These are phyloP conservation scores for Aphelenchoides bicaudatus DNA, from an alignment of 2,888 invertebrate genomes.

Conservation along the genomic window DNA sequence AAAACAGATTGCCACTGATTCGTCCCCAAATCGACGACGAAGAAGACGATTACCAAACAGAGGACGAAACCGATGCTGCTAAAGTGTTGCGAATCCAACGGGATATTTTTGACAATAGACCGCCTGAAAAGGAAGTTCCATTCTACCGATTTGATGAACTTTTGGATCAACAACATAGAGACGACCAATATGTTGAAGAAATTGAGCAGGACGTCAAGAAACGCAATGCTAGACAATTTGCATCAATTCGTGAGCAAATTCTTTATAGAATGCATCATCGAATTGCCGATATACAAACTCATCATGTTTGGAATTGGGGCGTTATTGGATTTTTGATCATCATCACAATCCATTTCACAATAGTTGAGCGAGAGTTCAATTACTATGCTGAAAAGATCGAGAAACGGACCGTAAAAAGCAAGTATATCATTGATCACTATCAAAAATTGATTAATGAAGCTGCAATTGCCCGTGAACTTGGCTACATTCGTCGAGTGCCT, in stretches of 20 bases:
- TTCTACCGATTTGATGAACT: too few species aligned
- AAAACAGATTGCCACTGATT: neutral
- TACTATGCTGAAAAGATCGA: neutral
- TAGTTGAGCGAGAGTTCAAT: neutral
- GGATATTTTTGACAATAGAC: neutral
- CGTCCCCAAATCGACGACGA: neutral
- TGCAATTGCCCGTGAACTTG: neutral
- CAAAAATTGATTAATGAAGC: neutral
- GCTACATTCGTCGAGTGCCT: neutral
- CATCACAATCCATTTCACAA: neutral
- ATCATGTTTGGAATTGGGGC: conserved; percentile 7
- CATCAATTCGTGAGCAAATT: neutral
- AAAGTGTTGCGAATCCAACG: neutral
- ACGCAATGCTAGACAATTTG: neutral
- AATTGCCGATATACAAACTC: neutral
- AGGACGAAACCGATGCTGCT: neutral
- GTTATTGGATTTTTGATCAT: neutral
- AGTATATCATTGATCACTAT: neutral
- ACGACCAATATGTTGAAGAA: too few species aligned
- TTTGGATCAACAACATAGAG: too few species aligned
- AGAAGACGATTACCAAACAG: neutral
- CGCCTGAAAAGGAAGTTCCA: conserved; percentile 1
- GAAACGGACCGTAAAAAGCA: neutral
- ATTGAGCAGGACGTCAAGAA: too few species aligned
- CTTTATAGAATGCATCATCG: neutral